These are phyloP conservation scores for Planiliza haematocheilus DNA, from an alignment of 2,113 vertebrate genomes.

Conservation along the genomic window DNA sequence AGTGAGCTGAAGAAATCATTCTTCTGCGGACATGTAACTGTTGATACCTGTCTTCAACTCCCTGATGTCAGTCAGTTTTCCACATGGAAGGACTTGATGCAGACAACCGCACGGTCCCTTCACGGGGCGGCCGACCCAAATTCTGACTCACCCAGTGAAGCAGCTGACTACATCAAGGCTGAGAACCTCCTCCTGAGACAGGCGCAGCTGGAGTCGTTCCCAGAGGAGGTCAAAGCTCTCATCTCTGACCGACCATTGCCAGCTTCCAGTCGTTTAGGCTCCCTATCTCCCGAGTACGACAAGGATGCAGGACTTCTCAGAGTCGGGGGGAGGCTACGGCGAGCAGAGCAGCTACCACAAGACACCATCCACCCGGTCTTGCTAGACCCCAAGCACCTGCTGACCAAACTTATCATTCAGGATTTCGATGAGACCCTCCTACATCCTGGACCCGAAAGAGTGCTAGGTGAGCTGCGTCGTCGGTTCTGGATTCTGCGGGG, in stretches of 20 bases:
- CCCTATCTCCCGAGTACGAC: background rate
- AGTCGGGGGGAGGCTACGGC: background rate
- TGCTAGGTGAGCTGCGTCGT: background rate
- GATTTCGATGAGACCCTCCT: background rate
- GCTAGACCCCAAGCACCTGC: background rate
- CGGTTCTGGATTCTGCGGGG: background rate
- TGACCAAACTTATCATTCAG: background rate
- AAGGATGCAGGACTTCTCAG: background rate
- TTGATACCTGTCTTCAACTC: background rate
- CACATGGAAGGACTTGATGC: background rate
- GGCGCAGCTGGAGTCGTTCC: background rate
- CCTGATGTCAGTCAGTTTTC: background rate
- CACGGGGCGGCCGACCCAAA: background rate
- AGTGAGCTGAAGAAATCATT: background rate
- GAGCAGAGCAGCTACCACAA: background rate
- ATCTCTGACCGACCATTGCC: background rate
- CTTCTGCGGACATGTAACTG: background rate
- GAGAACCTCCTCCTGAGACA: background rate
- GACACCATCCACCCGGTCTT: background rate
- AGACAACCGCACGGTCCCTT: background rate
- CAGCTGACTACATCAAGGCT: background rate
- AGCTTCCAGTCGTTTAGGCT: background rate
- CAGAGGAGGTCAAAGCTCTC: background rate
- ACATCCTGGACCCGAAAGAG: background rate
- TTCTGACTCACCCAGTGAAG: background rate